These are phyloP conservation scores for Eulemur coronatus DNA, from an alignment of 2,797 vertebrate genomes.

Conservation along the genomic window DNA sequence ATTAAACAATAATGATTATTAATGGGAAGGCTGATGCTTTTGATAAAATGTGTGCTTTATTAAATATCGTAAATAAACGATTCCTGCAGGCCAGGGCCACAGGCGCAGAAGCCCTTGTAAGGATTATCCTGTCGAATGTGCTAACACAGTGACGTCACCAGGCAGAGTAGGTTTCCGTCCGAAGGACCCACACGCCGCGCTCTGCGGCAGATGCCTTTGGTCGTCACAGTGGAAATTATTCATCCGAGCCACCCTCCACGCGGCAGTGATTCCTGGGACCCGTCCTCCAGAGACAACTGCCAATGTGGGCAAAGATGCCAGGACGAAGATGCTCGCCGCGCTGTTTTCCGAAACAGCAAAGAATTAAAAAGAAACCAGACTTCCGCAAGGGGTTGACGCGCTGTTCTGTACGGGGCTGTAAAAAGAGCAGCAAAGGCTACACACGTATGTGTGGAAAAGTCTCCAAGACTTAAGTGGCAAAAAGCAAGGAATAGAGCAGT, in stretches of 20 bases:
- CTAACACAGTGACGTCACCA: neutral
- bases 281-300: neutral
- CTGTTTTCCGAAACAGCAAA: neutral
- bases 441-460: fast-evolving
- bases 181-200: neutral
- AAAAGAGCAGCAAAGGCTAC: fast-evolving
- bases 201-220: fast-evolving
- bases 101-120: neutral
- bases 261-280: too few relatives aligned
- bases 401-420: fast-evolving
- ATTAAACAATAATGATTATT: neutral
- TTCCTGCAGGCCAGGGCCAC: too few relatives aligned
- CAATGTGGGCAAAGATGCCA: neutral
- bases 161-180: fast-evolving
- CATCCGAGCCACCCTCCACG: neutral
- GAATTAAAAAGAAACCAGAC: neutral
- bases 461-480: neutral
- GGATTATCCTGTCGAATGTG: neutral
- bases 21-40: neutral
- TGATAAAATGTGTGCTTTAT: neutral
- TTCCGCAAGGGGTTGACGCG: fast-evolving
- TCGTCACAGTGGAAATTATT: fast-evolving
- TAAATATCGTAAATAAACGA: neutral
- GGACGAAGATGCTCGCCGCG: fast-evolving
- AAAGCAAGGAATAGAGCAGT: neutral